Evolutionary conservation across 2,888 invertebrate species (phyloP), one percentile per base, ranked within the genome.

Genomic region (Agrotis segetum): DNA sequence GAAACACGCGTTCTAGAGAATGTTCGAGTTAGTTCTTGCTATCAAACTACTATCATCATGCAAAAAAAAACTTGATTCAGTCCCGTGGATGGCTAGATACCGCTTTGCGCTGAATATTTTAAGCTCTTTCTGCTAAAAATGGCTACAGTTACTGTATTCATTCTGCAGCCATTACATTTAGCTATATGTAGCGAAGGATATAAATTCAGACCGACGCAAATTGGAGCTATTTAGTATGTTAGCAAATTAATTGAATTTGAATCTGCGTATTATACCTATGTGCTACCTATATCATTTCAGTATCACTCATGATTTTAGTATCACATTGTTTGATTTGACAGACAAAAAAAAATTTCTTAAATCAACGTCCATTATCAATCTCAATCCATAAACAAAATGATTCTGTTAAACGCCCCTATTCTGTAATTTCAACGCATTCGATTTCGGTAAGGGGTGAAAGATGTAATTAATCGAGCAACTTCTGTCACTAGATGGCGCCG

Each of bases 391-490:
- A 89, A 90, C 87, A 84, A 87, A 91, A 90, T 90, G 85, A 88
- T 91, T 91, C 88, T 89, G 88, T 88, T 89, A 90, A 91, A 90
- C 86, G 72, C 86, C 87, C 82, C 85, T 83, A 86, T 86, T 88
- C 85, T 82, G 87, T 88, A 90, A 92, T 90, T 90, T 87, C 85
- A 85, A 79, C 87, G 87, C 85, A 87, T 90, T 90, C 88, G 88
- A 89, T 90, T 88, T 89, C 88, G 87, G 83, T 88, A 92, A 92
- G 91, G 93, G 93, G 91, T 89, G 92, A 92, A 91, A 91, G 92
- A 90, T 89, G 90, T 93, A 94, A 95, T 95, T 95, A 94, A 94
- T 94, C 90, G 92, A 85, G 85, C 90, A 92, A 93, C 92, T 93
- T 94, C 92, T 94, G 94, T 95, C 94, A 92, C 90, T 86, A 85